Evolutionary conservation across 1,140 invertebrate species (phyloP).

Genomic region (Ceratitis capitata): DNA sequence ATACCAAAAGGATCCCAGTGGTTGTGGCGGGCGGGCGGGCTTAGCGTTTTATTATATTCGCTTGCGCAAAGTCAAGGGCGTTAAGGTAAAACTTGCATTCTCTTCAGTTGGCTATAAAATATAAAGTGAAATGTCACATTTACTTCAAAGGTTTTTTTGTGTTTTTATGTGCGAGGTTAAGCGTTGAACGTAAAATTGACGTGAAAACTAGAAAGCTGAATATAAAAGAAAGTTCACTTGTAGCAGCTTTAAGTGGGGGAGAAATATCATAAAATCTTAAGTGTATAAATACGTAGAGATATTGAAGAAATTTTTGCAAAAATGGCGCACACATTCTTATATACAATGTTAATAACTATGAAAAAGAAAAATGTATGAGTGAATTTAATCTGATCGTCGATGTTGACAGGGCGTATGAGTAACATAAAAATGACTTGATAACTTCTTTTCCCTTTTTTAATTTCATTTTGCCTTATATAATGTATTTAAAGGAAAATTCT

Average conservation of each 20-base stretch:
- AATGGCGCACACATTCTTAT: background rate
- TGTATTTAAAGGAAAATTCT: no score
- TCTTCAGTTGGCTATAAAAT: background rate
- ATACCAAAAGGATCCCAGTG: no score
- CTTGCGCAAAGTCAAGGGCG: background rate
- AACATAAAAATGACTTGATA: no score
- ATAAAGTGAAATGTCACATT: background rate
- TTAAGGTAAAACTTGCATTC: background rate
- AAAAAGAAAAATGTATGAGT: background rate
- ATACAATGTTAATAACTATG: no score
- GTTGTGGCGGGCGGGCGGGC: background rate
- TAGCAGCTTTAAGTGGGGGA: background rate
- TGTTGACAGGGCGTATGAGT: background rate
- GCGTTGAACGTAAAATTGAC: background rate
- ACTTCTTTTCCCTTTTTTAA: no score
- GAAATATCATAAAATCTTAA: background rate
- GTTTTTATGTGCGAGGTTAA: background rate
- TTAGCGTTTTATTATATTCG: background rate
- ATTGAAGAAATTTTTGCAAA: background rate
- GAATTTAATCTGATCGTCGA: background rate
- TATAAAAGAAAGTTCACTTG: background rate
- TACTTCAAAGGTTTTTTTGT: background rate
- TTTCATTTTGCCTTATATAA: no score
- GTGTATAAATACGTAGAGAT: no score
- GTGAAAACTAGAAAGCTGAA: background rate